A percentile compares a stretch with the other conserved stretches of the same genome.
phyloP scores from a whole-genome alignment of 2,888 invertebrate species.

The Rutpela maculata region DNA sequence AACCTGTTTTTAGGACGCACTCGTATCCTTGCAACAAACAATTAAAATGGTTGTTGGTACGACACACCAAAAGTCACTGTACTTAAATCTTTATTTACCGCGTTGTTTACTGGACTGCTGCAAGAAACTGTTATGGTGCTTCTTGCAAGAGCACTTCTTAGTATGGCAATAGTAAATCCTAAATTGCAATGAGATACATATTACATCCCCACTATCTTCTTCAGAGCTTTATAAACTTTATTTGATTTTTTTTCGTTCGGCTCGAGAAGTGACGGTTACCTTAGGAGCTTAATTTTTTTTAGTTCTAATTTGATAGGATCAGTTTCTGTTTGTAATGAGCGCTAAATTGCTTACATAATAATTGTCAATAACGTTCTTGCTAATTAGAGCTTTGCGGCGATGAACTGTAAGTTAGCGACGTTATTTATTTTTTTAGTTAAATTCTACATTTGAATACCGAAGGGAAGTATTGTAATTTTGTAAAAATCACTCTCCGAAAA shows the following conservation, averaged over 20 bases:
- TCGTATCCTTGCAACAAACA: conserved; percentile 9
- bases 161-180: conserved; percentile 59
- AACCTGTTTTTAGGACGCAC: conserved; percentile 11
- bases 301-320: background rate
- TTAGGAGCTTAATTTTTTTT: conserved; percentile 13
- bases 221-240: conserved; percentile 43
- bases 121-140: conserved; percentile 51
- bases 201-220: conserved; percentile 60
- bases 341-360: background rate
- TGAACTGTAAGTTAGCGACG: background rate
- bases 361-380: background rate
- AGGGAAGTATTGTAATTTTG: too few species aligned
- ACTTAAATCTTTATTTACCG: conserved; percentile 47
- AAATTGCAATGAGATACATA: conserved; percentile 64
- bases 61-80: conserved; percentile 52
- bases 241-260: conserved; percentile 36
- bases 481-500: too few species aligned
- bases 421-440: background rate
- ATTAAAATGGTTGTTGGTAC: conserved; percentile 38
- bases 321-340: conserved; percentile 1
- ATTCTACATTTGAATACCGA: too few species aligned
- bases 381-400: background rate
- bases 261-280: conserved; percentile 19
- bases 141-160: conserved; percentile 49
- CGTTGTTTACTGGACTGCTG: conserved; percentile 53